Percentiles rank a stretch among this genome's conserved stretches.
These are phyloP conservation scores for Ictalurus punctatus DNA, from an alignment of 2,113 vertebrate genomes.

Conservation along the genomic window DNA sequence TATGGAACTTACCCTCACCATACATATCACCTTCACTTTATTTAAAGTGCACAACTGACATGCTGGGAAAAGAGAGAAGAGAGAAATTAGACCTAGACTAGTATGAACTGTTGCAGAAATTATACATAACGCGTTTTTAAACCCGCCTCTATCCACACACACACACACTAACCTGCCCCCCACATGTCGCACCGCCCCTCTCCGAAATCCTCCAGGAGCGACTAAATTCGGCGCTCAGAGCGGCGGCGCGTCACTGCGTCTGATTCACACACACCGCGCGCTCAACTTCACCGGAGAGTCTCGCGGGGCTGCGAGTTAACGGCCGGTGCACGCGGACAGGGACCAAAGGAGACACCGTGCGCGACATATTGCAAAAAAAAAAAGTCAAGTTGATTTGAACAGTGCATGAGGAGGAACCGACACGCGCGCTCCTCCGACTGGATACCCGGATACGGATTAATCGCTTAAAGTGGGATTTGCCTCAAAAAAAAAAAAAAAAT, in stretches of 20 bases:
- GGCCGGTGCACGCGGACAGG: not conserved
- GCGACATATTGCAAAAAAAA: not conserved
- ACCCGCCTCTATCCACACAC: constrained; percentile 27
- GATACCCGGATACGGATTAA: constrained; percentile 75
- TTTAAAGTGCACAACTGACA: not conserved
- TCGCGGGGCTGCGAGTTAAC: not conserved
- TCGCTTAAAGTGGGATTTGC: constrained; percentile 1
- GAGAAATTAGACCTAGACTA: not conserved
- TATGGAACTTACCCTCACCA: no score
- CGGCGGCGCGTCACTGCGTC: constrained; percentile 45
- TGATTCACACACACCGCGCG: constrained; percentile 34
- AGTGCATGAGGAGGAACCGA: not conserved
- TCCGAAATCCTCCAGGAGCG: constrained; percentile 56
- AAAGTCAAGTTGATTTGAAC: not conserved
- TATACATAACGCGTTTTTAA: constrained; percentile 1
- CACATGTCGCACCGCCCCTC: constrained; percentile 59
- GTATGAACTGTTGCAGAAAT: not conserved
- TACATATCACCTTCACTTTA: not conserved
- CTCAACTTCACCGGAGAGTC: not conserved
- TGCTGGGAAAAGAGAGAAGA: not conserved
- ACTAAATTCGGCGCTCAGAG: constrained; percentile 57
- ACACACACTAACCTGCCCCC: constrained; percentile 49
- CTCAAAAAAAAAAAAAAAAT: no score
- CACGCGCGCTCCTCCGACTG: constrained; percentile 36
- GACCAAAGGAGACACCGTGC: not conserved